Percentiles rank a stretch among this genome's conserved stretches.
These are phyloP conservation scores for Anastrepha obliqua DNA, from an alignment of 1,140 invertebrate species.

Conservation along the genomic window DNA sequence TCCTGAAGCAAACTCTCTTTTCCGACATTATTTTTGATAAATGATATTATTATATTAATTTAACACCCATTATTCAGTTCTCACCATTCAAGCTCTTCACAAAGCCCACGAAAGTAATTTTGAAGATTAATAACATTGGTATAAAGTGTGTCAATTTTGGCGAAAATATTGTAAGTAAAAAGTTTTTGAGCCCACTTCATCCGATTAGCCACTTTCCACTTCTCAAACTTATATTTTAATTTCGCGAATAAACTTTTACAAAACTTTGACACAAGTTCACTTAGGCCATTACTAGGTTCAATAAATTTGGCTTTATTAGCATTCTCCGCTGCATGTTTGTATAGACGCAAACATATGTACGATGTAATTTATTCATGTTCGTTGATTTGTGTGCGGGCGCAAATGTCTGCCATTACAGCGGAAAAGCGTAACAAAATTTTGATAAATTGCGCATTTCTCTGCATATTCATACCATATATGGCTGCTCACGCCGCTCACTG, in stretches of 20 bases:
- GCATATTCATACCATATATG: background rate
- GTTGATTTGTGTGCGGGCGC: background rate
- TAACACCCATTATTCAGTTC: too few relatives aligned
- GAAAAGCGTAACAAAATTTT: conserved; percentile 68
- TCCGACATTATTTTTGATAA: too few relatives aligned
- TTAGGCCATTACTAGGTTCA: conserved; percentile 18
- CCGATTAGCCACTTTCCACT: background rate
- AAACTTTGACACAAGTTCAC: conserved; percentile 29
- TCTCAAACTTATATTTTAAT: conserved; percentile 29
- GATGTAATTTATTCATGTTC: conserved; percentile 19
- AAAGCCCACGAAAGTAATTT: background rate
- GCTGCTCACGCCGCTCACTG: background rate
- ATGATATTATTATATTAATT: too few relatives aligned
- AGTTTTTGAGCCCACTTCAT: conserved; percentile 45
- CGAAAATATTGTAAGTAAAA: conserved; percentile 22
- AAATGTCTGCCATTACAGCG: background rate
- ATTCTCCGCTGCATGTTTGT: background rate
- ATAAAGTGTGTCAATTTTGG: background rate
- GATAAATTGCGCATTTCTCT: conserved; percentile 64
- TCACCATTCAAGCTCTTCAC: too few relatives aligned
- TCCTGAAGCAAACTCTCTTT: too few relatives aligned
- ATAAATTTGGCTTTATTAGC: conserved; percentile 35
- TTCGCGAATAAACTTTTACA: conserved; percentile 24
- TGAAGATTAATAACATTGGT: conserved; percentile 15
- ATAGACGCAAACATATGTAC: background rate